Conservation (phyloP, 1,140 invertebrate genomes). For the Pseudachorutes palmiensis region DNA sequence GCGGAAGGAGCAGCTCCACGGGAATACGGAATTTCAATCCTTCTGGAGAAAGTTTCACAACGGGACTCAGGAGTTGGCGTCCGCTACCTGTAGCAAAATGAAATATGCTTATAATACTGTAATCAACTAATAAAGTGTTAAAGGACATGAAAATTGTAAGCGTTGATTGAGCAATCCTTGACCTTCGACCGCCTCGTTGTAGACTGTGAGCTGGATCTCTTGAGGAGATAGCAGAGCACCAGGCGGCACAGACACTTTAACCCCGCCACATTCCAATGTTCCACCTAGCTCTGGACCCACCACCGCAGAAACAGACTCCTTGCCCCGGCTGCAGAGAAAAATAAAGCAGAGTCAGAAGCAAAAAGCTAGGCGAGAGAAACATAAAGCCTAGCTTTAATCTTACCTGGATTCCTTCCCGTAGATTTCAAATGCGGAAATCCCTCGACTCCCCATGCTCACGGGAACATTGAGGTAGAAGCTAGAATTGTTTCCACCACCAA, state of each 20-base stretch:
- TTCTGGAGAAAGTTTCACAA: constrained; percentile 91
- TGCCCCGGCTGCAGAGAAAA: not conserved
- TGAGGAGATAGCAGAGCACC: constrained; percentile 66
- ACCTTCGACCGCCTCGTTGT: not conserved
- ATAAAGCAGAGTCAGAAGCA: not conserved
- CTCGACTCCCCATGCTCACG: constrained; percentile 2
- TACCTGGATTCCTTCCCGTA: constrained; percentile 35
- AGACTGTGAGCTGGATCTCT: constrained; percentile 72
- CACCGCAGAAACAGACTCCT: not conserved
- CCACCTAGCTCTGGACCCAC: not conserved
- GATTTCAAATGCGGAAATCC: constrained; percentile 13
- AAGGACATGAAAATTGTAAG: not conserved
- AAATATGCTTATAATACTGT: not conserved
- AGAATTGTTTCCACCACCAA: not conserved
- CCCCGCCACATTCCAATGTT: constrained; percentile 48
- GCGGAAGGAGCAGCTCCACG: constrained; percentile 65
- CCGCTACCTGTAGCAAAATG: constrained; percentile 45
- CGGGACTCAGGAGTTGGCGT: constrained; percentile 81
- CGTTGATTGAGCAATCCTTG: not conserved
- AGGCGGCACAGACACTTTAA: constrained; percentile 75
- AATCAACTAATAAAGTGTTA: not conserved
- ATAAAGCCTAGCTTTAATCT: not conserved
- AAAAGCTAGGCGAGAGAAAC: not conserved
- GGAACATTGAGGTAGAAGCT: constrained; percentile 18
- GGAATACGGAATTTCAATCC: constrained; percentile 77